phyloP scores from a whole-genome alignment of 2,888 invertebrate species.

The Rapana venosa region DNA sequence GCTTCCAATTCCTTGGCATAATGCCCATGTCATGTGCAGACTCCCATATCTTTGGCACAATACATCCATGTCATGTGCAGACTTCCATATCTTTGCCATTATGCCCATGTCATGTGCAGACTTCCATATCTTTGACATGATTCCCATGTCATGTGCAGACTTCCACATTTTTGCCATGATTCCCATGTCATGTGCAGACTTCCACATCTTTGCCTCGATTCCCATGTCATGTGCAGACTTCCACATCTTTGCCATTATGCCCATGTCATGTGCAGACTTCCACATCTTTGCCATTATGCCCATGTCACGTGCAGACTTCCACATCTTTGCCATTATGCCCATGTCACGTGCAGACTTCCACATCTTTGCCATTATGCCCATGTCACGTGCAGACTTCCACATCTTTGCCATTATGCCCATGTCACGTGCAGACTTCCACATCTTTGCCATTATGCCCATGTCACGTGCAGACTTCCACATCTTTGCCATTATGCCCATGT shows the following conservation, averaged over 20 bases:
- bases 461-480: too few species aligned
- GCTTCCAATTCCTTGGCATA: neutral
- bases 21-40: neutral
- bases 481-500: neutral
- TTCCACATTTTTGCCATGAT: too few species aligned
- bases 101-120: conserved; percentile 55
- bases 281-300: neutral
- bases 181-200: neutral
- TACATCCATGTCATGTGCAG: conserved; percentile 55
- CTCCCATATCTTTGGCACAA: conserved; percentile 12
- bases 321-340: neutral
- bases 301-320: neutral
- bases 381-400: conserved; percentile 33
- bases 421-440: neutral
- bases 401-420: neutral
- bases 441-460: conserved; percentile 42
- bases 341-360: conserved; percentile 68
- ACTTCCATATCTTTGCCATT: conserved; percentile 72
- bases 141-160: too few species aligned
- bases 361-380: conserved; percentile 69
- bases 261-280: neutral
- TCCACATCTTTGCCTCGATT: neutral
- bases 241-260: neutral
- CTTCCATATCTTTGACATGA: too few species aligned
- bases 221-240: neutral